Evolutionary conservation across 1,140 invertebrate species (phyloP), one percentile per base, ranked within the genome.

Genomic region (Bombus pyrosoma): DNA sequence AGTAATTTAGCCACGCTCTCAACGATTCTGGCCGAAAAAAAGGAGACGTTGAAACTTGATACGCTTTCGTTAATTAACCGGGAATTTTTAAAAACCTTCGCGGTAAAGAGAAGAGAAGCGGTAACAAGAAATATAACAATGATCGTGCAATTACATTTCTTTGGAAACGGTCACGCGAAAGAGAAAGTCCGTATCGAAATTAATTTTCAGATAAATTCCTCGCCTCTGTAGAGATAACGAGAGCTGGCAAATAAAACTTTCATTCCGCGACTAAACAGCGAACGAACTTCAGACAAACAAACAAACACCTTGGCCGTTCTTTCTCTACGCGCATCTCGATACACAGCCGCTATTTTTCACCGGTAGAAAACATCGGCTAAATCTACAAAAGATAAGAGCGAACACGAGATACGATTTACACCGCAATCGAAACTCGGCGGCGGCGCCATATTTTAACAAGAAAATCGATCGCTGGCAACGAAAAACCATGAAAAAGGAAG

Each of bases 121-220:
- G 41, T 62, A 47, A 53, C 32, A 47, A 47, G 64, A 53, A 43
- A 80, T 39, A 80, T 39, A 77, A 77, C 32, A 66, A 34, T 37
- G 8, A 37, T 78, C 25, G n/a, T 5, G 25, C 25, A 37, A 47
- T 81, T 53, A 53, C 13, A 6, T 28, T 57, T 39, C 43, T 12
- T n/a, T 53, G 10, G 9, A 37, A 68, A 80, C 34, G n/a, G 4
- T 15, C n/a, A 3, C 28, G 5, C 15, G 32, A 39, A 4, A 28
- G 9, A 32, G 15, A 28, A 47, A 34, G 41, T 32, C 25, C 12
- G 25, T 25, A 13, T 64, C 37, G 39, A 43, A 81, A 81, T 80
- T 53, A 81, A 81, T 81, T 80, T 66, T 37, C 37, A 62, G 13
- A 62, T 32, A 22, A 12, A 78, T n/a, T 62, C 62, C 32, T 43